Evolutionary conservation across 1,140 invertebrate species (phyloP), one percentile per base, ranked within the genome.

Genomic region (Philopotamus ludificatus): DNA sequence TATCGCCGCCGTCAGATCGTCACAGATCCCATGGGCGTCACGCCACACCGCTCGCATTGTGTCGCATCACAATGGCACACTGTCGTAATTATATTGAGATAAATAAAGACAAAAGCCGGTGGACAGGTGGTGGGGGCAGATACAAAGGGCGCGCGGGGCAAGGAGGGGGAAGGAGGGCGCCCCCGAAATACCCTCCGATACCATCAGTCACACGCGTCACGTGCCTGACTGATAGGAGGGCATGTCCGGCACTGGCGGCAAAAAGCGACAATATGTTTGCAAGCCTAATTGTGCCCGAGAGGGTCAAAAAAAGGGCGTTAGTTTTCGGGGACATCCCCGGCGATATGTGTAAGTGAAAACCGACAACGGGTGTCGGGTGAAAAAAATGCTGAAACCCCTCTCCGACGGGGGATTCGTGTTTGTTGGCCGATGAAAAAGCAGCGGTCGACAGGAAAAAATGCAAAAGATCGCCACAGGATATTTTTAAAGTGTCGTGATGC

Each of bases 261-360:
- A 47, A 47, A 47, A 47, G 44, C 44, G 44, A 47, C 44, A 47
- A 47, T 47, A 16, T 47, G 44, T 47, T 47, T 47, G 44, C 44
- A 47, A 47, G 44, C 44, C 44, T 47, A 47, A 47, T 47, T 47
- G 44, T 47, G 44, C 44, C 44, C 15, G 18, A 16, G 44, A 20
- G 44, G 28, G 28, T 12, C 4, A 34, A 34, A 34, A 34, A 34
- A 12, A 8, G 8, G 34, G 44, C 10, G 4, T 20, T 47, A 47
- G 44, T 47, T 47, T 16, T 12, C 12, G 4, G 28, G 12, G 12
- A 34, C 28, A 34, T 4, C 28, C 10, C 44, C 44, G 18, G 44
- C 44, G 44, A 7, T 7, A 12, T n/a, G n/a, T n/a, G n/a, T 47
- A 47, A 47, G 44, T 47, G 44, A 47, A 47, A 47, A 47, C 4